Percentiles rank a stretch among this genome's conserved stretches.
Conservation (phyloP, 2,888 invertebrate species). For the Cremastinae sp. region DNA sequence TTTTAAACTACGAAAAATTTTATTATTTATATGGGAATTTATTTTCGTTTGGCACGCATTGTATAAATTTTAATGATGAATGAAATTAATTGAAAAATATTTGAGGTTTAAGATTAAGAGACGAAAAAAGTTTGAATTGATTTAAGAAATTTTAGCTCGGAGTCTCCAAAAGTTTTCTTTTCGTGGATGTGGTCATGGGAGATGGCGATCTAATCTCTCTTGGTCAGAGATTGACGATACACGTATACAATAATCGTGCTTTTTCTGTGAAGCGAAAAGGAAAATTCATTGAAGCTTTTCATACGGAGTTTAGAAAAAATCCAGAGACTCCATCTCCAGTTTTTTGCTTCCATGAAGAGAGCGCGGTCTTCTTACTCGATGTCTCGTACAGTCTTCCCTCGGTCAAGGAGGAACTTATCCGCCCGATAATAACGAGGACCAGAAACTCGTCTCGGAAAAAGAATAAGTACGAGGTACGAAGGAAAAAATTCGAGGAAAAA, state of each 20-base stretch:
- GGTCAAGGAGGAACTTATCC: conserved; percentile 49
- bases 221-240: neutral
- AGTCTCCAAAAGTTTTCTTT: neutral
- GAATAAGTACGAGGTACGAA: conserved; percentile 20
- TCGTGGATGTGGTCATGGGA: neutral
- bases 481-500: neutral
- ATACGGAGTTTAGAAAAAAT: conserved; percentile 13
- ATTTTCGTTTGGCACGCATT: too few species aligned
- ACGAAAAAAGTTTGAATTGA: neutral
- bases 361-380: neutral
- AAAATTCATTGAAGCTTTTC: conserved; percentile 4
- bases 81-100: neutral
- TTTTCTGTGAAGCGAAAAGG: neutral
- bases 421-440: conserved; percentile 70
- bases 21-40: too few species aligned
- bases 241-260: conserved; percentile 13
- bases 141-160: neutral
- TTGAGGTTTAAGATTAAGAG: neutral
- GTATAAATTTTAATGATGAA: too few species aligned
- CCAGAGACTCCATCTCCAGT: conserved; percentile 40
- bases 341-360: conserved; percentile 40
- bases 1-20: conserved; percentile 11
- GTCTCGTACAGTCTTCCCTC: conserved; percentile 41
- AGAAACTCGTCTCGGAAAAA: conserved; percentile 64
- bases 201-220: conserved; percentile 15